phyloP scores from a whole-genome alignment of 2,113 vertebrate species.

The Menidia beryllina region DNA sequence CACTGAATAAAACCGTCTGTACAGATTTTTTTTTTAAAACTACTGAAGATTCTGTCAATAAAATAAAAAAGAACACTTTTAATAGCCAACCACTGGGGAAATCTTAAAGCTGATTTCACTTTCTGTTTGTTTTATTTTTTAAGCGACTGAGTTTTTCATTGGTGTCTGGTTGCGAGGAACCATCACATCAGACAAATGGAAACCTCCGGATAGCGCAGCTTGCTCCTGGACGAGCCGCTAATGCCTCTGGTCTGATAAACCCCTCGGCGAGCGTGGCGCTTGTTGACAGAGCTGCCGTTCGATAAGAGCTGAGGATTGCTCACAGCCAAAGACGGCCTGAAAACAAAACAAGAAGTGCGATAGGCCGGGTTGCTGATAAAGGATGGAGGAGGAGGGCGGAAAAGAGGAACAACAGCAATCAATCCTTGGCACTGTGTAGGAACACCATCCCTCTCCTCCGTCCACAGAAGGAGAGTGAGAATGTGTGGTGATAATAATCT shows the following conservation, averaged over 20 bases:
- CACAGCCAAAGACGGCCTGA: constrained; percentile 50
- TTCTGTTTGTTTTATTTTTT: too few species aligned
- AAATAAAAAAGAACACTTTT: too few species aligned
- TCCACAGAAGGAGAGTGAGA: constrained; percentile 30
- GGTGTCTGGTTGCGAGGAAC: too few species aligned
- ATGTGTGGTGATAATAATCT: constrained; percentile 50
- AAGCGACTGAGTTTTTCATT: too few species aligned
- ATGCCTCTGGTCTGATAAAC: constrained; percentile 74
- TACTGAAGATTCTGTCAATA: too few species aligned
- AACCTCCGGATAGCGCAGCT: constrained; percentile 22
- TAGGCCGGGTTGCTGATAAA: constrained; percentile 64
- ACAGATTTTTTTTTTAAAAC: too few species aligned
- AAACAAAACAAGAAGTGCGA: too few species aligned
- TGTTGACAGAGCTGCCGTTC: constrained; percentile 65
- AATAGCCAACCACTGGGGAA: too few species aligned
- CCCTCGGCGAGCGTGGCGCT: constrained; percentile 46
- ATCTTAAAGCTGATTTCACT: too few species aligned
- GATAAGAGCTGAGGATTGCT: constrained; percentile 71
- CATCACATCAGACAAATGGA: neutral
- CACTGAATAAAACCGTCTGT: too few species aligned
- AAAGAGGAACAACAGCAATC: constrained; percentile 71
- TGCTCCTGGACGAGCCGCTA: constrained; percentile 48
- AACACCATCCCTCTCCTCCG: constrained; percentile 43
- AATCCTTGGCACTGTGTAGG: constrained; percentile 54
- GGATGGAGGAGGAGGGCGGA: constrained; percentile 61